A percentile compares a stretch with the other conserved stretches of the same genome.
Evolutionary conservation across 2,888 invertebrate species (phyloP).

Genomic region (Conomelus anceps): DNA sequence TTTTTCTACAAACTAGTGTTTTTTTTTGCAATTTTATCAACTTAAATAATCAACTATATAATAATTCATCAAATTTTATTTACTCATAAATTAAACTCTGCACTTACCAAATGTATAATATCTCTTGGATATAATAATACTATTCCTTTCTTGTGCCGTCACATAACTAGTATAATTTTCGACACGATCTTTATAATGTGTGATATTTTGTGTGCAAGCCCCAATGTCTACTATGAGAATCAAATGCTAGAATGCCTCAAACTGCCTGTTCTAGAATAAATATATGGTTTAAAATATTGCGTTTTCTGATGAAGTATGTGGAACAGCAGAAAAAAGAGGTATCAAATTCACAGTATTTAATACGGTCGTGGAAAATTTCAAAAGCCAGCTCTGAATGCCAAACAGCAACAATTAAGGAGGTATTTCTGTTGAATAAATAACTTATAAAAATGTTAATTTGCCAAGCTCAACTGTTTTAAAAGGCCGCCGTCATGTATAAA

Average conservation of each 20-base stretch:
- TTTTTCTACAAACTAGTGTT: no score
- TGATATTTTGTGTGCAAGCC: not conserved
- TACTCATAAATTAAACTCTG: no score
- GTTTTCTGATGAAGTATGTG: not conserved
- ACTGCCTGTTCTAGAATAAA: not conserved
- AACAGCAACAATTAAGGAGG: not conserved
- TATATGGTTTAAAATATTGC: not conserved
- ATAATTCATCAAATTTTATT: no score
- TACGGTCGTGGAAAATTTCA: not conserved
- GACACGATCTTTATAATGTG: no score
- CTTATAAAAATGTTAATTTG: not conserved
- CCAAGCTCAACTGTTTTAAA: not conserved
- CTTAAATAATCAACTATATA: no score
- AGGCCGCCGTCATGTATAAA: not conserved
- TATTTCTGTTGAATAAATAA: not conserved
- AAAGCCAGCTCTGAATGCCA: not conserved
- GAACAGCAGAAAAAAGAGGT: not conserved
- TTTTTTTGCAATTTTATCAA: no score
- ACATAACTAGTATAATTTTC: no score
- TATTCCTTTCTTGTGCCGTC: no score
- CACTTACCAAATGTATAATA: no score
- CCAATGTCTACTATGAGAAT: not conserved
- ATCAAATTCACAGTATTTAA: not conserved
- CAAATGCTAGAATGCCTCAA: not conserved
- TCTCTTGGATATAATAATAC: no score